A percentile compares a stretch with the other conserved stretches of the same genome.
Conservation (phyloP, 2,113 vertebrate species). For the Hippocampus guttulatus region DNA sequence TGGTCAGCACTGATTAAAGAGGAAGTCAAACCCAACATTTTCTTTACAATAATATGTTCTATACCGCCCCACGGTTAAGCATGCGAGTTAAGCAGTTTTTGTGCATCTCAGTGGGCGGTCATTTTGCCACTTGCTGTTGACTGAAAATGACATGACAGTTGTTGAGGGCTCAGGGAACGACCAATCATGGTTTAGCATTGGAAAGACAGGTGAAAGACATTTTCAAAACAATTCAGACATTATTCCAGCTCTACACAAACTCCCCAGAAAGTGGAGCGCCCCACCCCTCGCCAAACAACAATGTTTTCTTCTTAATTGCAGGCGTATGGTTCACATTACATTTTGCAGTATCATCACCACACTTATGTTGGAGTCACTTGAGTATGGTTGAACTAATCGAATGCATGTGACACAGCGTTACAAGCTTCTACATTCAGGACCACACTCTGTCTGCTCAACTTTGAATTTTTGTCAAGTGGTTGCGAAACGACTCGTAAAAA, state of each 20-base stretch:
- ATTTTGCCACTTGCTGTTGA: no score
- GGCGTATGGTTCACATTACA: constrained; percentile 35
- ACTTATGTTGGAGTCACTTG: constrained; percentile 30
- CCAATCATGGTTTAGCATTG: no score
- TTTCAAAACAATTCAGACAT: not conserved
- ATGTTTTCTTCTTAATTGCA: constrained; percentile 8
- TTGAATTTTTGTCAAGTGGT: not conserved
- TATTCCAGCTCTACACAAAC: no score
- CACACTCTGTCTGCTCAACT: not conserved
- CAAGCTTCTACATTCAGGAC: not conserved
- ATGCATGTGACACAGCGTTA: constrained; percentile 31
- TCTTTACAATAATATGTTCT: no score
- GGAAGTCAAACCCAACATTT: no score
- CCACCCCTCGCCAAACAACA: not conserved
- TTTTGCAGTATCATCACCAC: not conserved
- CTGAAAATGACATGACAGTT: no score
- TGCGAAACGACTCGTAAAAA: not conserved
- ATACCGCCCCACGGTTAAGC: no score
- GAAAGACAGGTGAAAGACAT: no score
- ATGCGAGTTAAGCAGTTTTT: not conserved
- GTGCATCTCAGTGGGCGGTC: no score
- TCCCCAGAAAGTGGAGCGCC: not conserved
- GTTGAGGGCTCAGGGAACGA: no score
- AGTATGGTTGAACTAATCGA: constrained; percentile 35
- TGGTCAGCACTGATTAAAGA: not conserved